phyloP scores from a whole-genome alignment of 2,888 invertebrate species.

The Encarsia formosa region DNA sequence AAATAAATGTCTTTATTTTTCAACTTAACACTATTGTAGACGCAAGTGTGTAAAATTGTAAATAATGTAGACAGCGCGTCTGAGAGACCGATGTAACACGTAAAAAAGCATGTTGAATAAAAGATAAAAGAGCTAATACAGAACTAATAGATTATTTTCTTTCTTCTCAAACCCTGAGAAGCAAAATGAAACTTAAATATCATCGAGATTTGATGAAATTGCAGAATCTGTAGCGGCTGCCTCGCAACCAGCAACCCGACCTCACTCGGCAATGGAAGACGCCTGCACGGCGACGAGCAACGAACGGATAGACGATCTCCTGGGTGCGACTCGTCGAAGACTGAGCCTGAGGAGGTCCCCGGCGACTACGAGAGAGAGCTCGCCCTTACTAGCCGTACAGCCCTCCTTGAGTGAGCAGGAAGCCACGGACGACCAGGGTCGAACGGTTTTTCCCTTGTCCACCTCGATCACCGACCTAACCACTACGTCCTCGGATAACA shows the following conservation, averaged over 20 bases:
- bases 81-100: too few relatives aligned
- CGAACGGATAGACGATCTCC: constrained; percentile 26
- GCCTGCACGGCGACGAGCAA: constrained; percentile 33
- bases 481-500: constrained; percentile 1
- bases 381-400: constrained; percentile 16
- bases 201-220: not conserved
- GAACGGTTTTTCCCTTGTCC: constrained; percentile 9
- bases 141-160: too few relatives aligned
- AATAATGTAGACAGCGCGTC: too few relatives aligned
- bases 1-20: too few relatives aligned
- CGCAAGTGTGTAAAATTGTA: too few relatives aligned
- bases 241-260: constrained; percentile 23
- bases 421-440: constrained; percentile 13
- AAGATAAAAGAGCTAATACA: too few relatives aligned
- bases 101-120: too few relatives aligned
- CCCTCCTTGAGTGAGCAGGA: constrained; percentile 12
- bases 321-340: not conserved
- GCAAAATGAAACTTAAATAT: not conserved
- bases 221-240: constrained; percentile 26
- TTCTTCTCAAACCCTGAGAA: too few relatives aligned
- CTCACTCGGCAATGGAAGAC: constrained; percentile 29
- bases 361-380: constrained; percentile 9
- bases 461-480: constrained; percentile 12
- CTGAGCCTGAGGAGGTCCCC: constrained; percentile 4
- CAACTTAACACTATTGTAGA: too few relatives aligned